phyloP scores from a whole-genome alignment of 2,113 vertebrate species.

The Chionomys nivalis region DNA sequence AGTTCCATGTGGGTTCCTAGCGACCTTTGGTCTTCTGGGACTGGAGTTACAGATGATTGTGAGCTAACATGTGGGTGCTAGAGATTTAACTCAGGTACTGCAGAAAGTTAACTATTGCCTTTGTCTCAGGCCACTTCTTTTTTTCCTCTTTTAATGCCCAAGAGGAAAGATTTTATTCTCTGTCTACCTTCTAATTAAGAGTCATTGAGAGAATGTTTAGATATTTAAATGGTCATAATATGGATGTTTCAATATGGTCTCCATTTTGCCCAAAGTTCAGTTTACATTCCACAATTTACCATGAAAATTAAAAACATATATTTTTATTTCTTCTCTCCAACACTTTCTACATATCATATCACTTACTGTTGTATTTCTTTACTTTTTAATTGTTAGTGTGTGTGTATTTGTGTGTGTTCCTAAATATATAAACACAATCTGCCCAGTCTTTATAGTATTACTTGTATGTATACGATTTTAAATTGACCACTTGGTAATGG shows the following conservation, averaged over 20 bases:
- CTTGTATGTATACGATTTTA: not conserved
- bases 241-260: not conserved
- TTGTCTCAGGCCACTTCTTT: not conserved
- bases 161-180: not conserved
- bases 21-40: not conserved
- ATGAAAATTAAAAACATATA: not conserved
- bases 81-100: not conserved
- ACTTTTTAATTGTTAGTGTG: not conserved
- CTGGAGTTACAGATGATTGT: not conserved
- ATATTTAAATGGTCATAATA: not conserved
- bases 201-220: not conserved
- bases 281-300: not conserved
- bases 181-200: not conserved
- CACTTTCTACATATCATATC: not conserved
- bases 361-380: not conserved
- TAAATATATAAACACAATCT: not conserved
- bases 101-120: not conserved
- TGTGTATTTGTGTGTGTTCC: not conserved
- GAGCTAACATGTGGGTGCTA: not conserved
- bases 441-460: not conserved
- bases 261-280: not conserved
- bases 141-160: too few species aligned
- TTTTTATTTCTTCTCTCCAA: not conserved
- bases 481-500: not conserved
- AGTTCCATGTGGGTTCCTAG: not conserved